Base-by-base conservation (phyloP, 2,113 vertebrate species). In the Halcyon malimbica region DNA sequence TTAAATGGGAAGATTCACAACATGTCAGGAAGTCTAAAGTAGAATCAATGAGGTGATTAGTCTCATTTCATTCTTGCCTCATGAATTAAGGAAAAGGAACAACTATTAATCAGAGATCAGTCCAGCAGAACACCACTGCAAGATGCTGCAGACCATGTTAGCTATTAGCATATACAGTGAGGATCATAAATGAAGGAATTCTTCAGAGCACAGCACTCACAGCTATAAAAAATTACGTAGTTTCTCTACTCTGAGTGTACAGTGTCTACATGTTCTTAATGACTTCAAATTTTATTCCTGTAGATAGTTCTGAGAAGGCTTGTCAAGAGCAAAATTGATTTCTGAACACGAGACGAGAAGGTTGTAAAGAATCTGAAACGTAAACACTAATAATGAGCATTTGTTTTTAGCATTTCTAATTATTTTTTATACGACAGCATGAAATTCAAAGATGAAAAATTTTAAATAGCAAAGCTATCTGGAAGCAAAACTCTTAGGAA, bases 401-500 rank as follows among this genome's bases (percentile, higher is more conserved):
- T 89, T 75, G n/a, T 31, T 88, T 78, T 80, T 24, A 90, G 15
- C 46, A 81, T 65, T 93, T n/a, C 37, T 63, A 54, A 60, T 73
- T 56, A 4, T 25, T 88, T 87, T 87, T 81, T 50, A 69, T 18
- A 44, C 3, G 33, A 46, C 25, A 68, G 25, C 28, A 68, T 10
- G 23, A 78, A 78, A 90, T 68, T 78, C 26, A 90, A 87, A 79
- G 64, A 91, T 24, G 10, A 82, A 77, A 79, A 65, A 73, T 31
- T 67, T 83, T 60, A 90, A 75, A 94, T 33, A 93, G 71, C 37
- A 79, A 87, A 91, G 42, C 53, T 89, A 64, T 80, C 62, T 90
- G 70, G 65, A 95, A 94, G 73, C 46, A 80, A 92, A 93, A 65
- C 31, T 89, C 71, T 94, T 92, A 64, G 87, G 88, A 93, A 96